Evolutionary conservation across 1,140 invertebrate species (phyloP).

Genomic region (Heliconius eleuchia): DNA sequence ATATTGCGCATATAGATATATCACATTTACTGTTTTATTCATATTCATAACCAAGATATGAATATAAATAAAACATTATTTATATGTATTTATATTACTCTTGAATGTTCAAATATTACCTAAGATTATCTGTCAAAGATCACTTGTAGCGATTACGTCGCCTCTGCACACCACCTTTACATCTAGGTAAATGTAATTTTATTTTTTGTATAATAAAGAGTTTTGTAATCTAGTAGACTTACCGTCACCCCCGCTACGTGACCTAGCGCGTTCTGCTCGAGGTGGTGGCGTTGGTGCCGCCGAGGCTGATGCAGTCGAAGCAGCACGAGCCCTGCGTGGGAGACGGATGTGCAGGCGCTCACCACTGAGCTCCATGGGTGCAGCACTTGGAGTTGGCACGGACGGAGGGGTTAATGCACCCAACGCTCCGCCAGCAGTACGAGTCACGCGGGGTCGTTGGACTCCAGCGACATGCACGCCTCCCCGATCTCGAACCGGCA

Average conservation of each 20-base stretch:
- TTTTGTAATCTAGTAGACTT: slow-evolving; percentile 15
- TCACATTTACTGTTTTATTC: too few species aligned
- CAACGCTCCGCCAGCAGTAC: slow-evolving; percentile 87
- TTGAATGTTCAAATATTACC: too few species aligned
- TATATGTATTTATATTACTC: too few species aligned
- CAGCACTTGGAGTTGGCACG: slow-evolving; percentile 85
- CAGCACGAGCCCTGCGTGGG: slow-evolving; percentile 49
- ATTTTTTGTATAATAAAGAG: background rate
- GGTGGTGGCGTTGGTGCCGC: slow-evolving; percentile 31
- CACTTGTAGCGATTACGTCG: too few species aligned
- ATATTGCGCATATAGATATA: too few species aligned
- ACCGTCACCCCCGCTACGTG: slow-evolving; percentile 60
- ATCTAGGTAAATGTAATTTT: too few species aligned
- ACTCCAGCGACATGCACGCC: slow-evolving; percentile 91
- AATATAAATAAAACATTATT: too few species aligned
- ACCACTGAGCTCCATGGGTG: slow-evolving; percentile 75
- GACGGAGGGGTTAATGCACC: slow-evolving; percentile 74
- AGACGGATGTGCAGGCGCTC: slow-evolving; percentile 47
- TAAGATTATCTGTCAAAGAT: too few species aligned
- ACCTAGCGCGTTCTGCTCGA: slow-evolving; percentile 45
- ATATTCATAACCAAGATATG: too few species aligned
- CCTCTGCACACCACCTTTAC: too few species aligned
- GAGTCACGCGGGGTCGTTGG: slow-evolving; percentile 92
- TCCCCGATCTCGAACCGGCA: slow-evolving; percentile 87
- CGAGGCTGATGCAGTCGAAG: slow-evolving; percentile 38